A percentile compares a stretch with the other conserved stretches of the same genome.
Conservation (phyloP, 2,888 invertebrate species). For the Tetragnatha montana region DNA sequence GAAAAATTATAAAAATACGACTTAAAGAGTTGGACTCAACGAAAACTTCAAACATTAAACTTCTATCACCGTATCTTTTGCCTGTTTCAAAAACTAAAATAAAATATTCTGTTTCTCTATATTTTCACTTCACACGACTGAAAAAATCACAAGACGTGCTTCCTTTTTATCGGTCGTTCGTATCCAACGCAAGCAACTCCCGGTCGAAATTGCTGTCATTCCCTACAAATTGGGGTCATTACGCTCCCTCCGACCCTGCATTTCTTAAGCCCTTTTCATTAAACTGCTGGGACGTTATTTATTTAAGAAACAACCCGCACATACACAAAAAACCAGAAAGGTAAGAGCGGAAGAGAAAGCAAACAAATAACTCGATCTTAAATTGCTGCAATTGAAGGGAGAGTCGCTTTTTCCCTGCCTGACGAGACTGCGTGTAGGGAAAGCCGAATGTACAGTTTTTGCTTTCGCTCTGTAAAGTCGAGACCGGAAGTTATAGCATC, state of each 20-base stretch:
- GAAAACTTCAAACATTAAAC: no score
- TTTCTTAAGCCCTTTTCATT: constrained; percentile 35
- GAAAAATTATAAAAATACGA: no score
- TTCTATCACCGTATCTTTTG: no score
- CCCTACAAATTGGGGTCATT: constrained; percentile 40
- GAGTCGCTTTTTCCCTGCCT: neutral
- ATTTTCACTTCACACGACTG: no score
- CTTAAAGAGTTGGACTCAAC: no score
- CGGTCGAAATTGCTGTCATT: constrained; percentile 34
- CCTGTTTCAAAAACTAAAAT: no score
- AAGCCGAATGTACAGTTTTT: constrained; percentile 4
- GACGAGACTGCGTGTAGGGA: neutral
- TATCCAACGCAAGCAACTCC: constrained; percentile 1
- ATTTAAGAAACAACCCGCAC: constrained; percentile 16
- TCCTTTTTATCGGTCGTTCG: neutral
- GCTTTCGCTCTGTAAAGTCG: neutral
- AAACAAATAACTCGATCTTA: neutral
- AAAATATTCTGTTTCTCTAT: no score
- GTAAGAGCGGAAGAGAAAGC: neutral
- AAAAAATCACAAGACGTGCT: neutral
- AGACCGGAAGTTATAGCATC: constrained; percentile 23
- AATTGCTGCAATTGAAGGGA: constrained; percentile 11
- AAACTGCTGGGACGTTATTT: constrained; percentile 39
- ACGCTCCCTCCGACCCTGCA: neutral
- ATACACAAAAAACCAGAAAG: neutral